Conservation (phyloP, 2,113 vertebrate species). For the Raphicerus campestris region DNA sequence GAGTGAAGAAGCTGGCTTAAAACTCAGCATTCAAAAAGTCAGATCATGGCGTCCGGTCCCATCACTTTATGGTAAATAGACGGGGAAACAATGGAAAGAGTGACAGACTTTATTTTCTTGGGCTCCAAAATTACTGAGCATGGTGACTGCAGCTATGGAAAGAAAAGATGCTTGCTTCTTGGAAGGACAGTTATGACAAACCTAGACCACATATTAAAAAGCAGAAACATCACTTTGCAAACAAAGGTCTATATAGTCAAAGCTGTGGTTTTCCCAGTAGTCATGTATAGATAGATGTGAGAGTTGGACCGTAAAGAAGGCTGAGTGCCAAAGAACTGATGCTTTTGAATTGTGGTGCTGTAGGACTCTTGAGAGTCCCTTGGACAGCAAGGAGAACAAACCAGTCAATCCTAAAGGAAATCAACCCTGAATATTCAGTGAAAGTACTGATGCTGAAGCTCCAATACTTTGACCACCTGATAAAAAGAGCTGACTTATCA, state of each 20-base stretch:
- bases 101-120: not conserved
- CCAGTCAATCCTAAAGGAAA: not conserved
- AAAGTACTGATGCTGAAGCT: not conserved
- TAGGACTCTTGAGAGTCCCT: not conserved
- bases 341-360: not conserved
- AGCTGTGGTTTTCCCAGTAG: not conserved
- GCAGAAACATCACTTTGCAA: not conserved
- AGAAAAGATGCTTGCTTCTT: not conserved
- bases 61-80: not conserved
- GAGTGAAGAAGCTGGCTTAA: not conserved
- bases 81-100: not conserved
- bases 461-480: not conserved
- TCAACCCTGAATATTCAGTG: not conserved
- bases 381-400: not conserved
- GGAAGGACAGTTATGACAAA: not conserved
- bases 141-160: not conserved
- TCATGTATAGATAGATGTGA: not conserved
- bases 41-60: not conserved
- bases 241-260: not conserved
- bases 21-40: not conserved
- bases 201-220: not conserved
- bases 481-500: not conserved
- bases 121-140: not conserved
- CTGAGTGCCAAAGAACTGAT: not conserved
- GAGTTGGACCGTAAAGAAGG: not conserved